Evolutionary conservation across 2,888 invertebrate species (phyloP), one percentile per base, ranked within the genome.

Genomic region (Arge pagana): DNA sequence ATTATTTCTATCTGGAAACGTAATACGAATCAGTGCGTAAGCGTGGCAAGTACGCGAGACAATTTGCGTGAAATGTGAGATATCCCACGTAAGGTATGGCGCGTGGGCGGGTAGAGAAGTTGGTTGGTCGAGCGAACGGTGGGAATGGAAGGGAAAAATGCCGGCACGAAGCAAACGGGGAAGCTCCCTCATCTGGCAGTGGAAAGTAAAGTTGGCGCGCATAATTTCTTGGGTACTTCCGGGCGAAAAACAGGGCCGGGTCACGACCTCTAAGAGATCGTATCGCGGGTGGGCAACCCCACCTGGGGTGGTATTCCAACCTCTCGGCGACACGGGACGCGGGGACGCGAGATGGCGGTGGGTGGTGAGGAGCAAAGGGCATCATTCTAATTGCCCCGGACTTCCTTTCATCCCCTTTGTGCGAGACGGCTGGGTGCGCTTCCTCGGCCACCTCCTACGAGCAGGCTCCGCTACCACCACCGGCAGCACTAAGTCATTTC

Each of bases 361-460:
- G 56, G 54, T 48, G 54, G 53, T 42, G 35, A 62, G 62, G 61
- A 61, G 72, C 67, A 66, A 70, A 68, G 70, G 72, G 72, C 74
- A 75, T 74, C 75, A 75, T 75, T 75, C 75, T 75, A 74, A 75
- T 76, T 75, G 74, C 76, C 75, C 75, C 75, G 74, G 76, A 75
- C 74, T 76, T 74, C 74, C 76, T 76, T 76, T 75, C 75, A 75
- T 74, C 74, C 75, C 74, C 71, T 74, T 74, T 74, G 73, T 74
- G 66, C 68, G 67, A 67, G 67, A 68, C 71, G 45, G 45, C 67
- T 68, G 66, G 65, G 63, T 63, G 65, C 61, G 72, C 68, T 74
- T 73, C 73, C 72, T 71, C 71, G 61, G 69, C 67, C 66, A 65
- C 62, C 67, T 60, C 58, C 57, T 36, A 33, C 43, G 11, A 13